A percentile compares a stretch with the other conserved stretches of the same genome.
These are phyloP conservation scores for Drosophila putrida DNA, from an alignment of 2,888 invertebrate genomes.

Conservation along the genomic window DNA sequence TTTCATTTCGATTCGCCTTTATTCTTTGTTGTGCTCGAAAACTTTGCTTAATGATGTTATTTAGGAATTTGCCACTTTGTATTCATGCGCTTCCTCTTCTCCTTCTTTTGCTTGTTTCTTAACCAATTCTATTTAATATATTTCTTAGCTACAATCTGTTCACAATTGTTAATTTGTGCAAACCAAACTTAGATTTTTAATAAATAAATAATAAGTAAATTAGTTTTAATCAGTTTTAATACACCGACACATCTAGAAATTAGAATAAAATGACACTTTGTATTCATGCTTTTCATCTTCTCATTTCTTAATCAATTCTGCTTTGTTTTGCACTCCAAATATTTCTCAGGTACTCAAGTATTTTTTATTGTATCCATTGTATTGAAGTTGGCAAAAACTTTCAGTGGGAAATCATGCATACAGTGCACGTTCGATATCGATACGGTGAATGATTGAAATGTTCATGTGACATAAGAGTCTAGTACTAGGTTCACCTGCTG, in stretches of 20 bases:
- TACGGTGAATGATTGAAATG: slow-evolving; percentile 15
- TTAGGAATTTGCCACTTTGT: slow-evolving; percentile 32
- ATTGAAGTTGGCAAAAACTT: slow-evolving; percentile 3
- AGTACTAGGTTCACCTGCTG: slow-evolving; percentile 4
- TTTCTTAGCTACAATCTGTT: slow-evolving; percentile 21
- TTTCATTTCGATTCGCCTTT: slow-evolving; percentile 46
- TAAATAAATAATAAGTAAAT: too few species aligned
- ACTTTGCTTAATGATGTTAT: slow-evolving; percentile 29
- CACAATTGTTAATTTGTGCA: too few species aligned
- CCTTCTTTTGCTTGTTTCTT: neutral
- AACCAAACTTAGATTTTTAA: too few species aligned
- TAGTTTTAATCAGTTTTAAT: too few species aligned
- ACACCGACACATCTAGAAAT: slow-evolving; percentile 16
- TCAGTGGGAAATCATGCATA: slow-evolving; percentile 19
- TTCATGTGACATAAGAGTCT: slow-evolving; percentile 31
- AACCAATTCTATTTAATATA: slow-evolving; percentile 5
- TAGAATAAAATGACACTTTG: slow-evolving; percentile 8
- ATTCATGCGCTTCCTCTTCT: slow-evolving; percentile 13
- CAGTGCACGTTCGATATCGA: slow-evolving; percentile 21
- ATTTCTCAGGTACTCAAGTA: slow-evolving; percentile 17
- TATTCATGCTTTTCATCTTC: slow-evolving; percentile 13
- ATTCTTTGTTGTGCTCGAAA: slow-evolving; percentile 19
- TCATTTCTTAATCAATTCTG: neutral
- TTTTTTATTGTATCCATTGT: slow-evolving; percentile 14
- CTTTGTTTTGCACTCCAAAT: slow-evolving; percentile 26